phyloP scores from a whole-genome alignment of 2,113 vertebrate genomes.

The Egretta garzetta region DNA sequence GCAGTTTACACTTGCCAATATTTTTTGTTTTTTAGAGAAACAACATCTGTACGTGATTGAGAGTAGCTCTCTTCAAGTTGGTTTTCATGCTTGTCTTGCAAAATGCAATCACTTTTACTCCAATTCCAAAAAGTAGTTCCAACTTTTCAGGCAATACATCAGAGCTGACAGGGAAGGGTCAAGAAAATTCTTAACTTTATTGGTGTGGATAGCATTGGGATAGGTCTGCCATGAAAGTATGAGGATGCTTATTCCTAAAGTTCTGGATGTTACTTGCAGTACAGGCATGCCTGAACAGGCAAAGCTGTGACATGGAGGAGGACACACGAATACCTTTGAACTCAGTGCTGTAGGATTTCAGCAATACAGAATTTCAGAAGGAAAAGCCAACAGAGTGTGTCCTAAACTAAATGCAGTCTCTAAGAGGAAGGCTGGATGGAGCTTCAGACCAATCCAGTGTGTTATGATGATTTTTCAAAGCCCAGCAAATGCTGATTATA shows the following conservation, averaged over 20 bases:
- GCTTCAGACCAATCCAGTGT: background rate
- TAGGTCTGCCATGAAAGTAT: background rate
- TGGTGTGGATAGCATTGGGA: background rate
- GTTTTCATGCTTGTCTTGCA: constrained; percentile 6
- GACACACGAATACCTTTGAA: background rate
- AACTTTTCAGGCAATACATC: background rate
- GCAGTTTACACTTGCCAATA: background rate
- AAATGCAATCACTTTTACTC: background rate
- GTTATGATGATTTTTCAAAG: background rate
- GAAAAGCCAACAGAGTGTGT: background rate
- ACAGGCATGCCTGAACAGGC: background rate
- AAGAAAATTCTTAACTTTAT: background rate
- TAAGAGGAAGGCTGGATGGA: background rate
- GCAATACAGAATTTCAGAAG: background rate
- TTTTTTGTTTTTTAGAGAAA: background rate
- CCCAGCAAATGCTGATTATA: background rate
- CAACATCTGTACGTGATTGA: constrained; percentile 32
- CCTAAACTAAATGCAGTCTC: background rate
- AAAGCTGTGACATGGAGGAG: background rate
- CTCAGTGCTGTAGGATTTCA: background rate
- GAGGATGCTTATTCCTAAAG: background rate
- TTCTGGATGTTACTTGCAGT: background rate
- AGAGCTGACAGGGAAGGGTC: background rate
- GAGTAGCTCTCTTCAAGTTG: background rate
- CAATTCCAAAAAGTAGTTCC: background rate